Percentiles rank a stretch among this genome's conserved stretches.
phyloP scores from a whole-genome alignment of 2,888 invertebrate genomes.

The Pandemis heparana region DNA sequence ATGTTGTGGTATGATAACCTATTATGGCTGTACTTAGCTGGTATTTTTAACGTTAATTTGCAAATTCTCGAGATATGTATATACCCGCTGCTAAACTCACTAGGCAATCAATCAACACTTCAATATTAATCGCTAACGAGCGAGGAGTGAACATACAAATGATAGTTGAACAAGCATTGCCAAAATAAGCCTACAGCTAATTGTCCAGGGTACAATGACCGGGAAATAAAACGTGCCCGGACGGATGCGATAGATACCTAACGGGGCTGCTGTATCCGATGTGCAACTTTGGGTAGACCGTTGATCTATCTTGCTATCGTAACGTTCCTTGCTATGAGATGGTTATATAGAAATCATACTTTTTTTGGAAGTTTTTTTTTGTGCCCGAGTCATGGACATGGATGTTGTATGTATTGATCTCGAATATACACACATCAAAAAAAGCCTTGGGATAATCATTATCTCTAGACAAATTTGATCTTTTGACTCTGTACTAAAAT shows the following conservation, averaged over 20 bases:
- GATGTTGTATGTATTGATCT: no score
- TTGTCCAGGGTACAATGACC: constrained; percentile 54
- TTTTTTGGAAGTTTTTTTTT: neutral
- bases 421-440: no score
- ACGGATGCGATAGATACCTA: constrained; percentile 55
- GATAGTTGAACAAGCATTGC: neutral
- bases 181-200: constrained; percentile 9
- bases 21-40: neutral
- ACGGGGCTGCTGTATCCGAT: constrained; percentile 51
- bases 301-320: neutral
- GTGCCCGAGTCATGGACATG: no score
- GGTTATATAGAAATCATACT: neutral
- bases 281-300: constrained; percentile 4
- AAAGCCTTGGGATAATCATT: no score
- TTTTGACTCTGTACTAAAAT: no score
- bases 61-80: neutral
- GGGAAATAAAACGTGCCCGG: constrained; percentile 47
- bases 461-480: no score
- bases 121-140: neutral
- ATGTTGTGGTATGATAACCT: neutral
- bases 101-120: neutral
- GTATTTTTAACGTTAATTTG: neutral
- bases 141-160: neutral
- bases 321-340: neutral
- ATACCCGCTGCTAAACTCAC: neutral